phyloP scores from a whole-genome alignment of 1,140 invertebrate species.

The Cydia fagiglandana region DNA sequence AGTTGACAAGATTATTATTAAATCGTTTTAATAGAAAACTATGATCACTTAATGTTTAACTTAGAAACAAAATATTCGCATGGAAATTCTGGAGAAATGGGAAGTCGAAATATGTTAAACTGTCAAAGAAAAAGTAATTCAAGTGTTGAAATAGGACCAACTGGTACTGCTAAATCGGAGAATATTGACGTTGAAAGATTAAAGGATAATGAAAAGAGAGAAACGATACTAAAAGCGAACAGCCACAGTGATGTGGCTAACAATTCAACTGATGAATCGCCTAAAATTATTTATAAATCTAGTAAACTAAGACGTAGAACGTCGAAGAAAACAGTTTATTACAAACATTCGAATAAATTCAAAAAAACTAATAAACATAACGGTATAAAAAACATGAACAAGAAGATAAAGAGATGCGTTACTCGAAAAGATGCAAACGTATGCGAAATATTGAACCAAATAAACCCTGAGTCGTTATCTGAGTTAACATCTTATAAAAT shows the following conservation, averaged over 20 bases:
- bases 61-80: background rate
- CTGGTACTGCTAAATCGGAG: background rate
- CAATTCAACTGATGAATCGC: background rate
- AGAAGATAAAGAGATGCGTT: conserved; percentile 43
- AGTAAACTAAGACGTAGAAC: background rate
- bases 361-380: background rate
- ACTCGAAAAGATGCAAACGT: conserved; percentile 37
- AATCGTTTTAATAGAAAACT: background rate
- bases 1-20: background rate
- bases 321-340: background rate
- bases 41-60: background rate
- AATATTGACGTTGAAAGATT: background rate
- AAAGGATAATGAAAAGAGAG: background rate
- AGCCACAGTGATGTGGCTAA: background rate
- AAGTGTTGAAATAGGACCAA: background rate
- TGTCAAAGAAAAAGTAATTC: background rate
- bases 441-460: conserved; percentile 30
- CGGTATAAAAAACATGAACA: conserved; percentile 25
- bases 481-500: conserved; percentile 39
- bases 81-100: background rate
- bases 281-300: background rate
- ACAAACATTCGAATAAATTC: background rate
- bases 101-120: background rate
- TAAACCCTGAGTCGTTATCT: conserved; percentile 38
- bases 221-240: background rate